Evolutionary conservation across 2,888 invertebrate species (phyloP).

Genomic region (Leptinotarsa tumamoca): DNA sequence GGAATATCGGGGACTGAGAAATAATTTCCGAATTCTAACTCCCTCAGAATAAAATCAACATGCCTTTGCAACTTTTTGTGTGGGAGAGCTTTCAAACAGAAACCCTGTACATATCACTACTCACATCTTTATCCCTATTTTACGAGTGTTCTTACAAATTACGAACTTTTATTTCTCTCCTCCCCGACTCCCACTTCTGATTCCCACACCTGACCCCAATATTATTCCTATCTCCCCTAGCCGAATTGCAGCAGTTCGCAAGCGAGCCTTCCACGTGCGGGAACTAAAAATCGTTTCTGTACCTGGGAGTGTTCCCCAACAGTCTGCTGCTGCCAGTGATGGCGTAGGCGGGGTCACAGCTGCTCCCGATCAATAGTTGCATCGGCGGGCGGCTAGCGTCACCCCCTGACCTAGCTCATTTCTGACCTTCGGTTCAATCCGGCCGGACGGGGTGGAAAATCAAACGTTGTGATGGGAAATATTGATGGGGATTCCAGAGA

Average conservation of each 20-base stretch:
- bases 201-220: slow-evolving; percentile 4
- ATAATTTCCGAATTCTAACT: too few relatives aligned
- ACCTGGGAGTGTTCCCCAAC: not conserved
- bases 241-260: not conserved
- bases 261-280: not conserved
- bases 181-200: too few relatives aligned
- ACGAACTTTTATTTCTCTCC: too few relatives aligned
- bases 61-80: too few relatives aligned
- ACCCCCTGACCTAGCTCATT: slow-evolving; percentile 11
- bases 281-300: too few relatives aligned
- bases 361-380: slow-evolving; percentile 12
- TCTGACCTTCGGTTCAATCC: not conserved
- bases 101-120: too few relatives aligned
- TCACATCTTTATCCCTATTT: too few relatives aligned
- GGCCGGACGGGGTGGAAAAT: not conserved
- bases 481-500: too few relatives aligned
- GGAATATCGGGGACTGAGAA: too few relatives aligned
- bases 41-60: too few relatives aligned
- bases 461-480: not conserved
- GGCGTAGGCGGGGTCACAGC: not conserved
- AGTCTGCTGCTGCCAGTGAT: not conserved
- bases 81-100: too few relatives aligned
- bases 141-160: too few relatives aligned
- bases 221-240: not conserved
- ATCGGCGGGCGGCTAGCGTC: not conserved